Evolutionary conservation across 1,140 invertebrate species (phyloP).

Genomic region (Saccostrea cuccullata): DNA sequence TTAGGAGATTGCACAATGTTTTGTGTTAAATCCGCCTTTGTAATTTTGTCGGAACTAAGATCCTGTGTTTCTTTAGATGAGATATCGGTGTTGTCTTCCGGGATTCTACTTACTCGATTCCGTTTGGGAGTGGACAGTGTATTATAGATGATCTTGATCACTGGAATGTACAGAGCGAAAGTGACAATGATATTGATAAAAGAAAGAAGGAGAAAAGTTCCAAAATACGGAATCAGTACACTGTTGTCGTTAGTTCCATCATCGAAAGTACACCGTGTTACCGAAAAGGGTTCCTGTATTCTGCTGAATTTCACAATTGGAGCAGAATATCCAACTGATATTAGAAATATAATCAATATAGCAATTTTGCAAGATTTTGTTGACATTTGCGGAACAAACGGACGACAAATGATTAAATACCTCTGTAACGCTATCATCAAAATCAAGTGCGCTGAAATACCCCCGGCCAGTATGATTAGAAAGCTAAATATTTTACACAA

Average conservation of each 20-base stretch:
- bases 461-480: not conserved
- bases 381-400: constrained; percentile 6
- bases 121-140: not conserved
- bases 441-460: not conserved
- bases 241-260: not conserved
- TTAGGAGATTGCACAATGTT: not conserved
- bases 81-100: not conserved
- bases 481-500: not conserved
- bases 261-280: not conserved
- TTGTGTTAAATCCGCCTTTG: not conserved
- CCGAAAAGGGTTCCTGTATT: not conserved
- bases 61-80: not conserved
- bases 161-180: not conserved
- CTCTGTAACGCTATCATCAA: not conserved
- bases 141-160: not conserved
- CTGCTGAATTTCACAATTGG: not conserved
- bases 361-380: not conserved
- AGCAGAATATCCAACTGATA: not conserved
- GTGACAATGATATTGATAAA: constrained; percentile 3
- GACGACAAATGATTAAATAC: not conserved
- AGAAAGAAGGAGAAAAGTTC: constrained; percentile 2
- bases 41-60: not conserved
- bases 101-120: not conserved
- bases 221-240: constrained; percentile 2
- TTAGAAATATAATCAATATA: not conserved